Percentiles rank a stretch among this genome's conserved stretches.
Evolutionary conservation across 2,797 vertebrate genomes (phyloP).

Genomic region (Malurus splendens): DNA sequence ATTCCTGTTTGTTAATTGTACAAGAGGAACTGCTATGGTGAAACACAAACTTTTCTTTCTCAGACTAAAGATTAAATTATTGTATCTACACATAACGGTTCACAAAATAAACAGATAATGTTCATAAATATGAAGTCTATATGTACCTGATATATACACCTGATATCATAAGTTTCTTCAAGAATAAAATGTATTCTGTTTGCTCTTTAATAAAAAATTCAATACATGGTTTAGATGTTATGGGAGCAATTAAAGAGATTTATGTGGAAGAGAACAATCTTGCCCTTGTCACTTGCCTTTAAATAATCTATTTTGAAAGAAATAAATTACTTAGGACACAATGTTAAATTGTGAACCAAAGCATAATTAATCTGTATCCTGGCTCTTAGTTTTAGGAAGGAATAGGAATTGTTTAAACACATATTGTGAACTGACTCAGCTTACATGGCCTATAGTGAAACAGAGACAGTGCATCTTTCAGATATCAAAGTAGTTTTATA

Average conservation of each 20-base stretch:
- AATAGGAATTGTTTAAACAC: not conserved
- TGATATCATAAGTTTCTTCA: not conserved
- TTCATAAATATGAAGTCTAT: not conserved
- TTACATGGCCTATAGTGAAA: conserved; percentile 13
- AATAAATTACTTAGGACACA: conserved; percentile 26
- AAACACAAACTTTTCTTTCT: not conserved
- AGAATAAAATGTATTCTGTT: not conserved
- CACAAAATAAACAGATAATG: not conserved
- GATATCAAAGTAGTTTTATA: not conserved
- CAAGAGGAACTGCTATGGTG: not conserved
- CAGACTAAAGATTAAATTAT: not conserved
- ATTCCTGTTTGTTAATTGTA: not conserved
- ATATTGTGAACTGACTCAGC: not conserved
- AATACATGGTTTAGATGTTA: not conserved
- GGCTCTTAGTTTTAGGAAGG: not conserved
- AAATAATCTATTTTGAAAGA: conserved; percentile 15
- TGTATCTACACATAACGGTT: not conserved
- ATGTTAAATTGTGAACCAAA: conserved; percentile 7
- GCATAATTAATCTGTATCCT: conserved; percentile 22
- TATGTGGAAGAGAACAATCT: conserved; percentile 11
- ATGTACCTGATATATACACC: not conserved
- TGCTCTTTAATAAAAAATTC: not conserved
- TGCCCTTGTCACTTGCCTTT: conserved; percentile 6
- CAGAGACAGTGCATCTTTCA: not conserved
- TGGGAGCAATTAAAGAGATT: conserved; percentile 2